Evolutionary conservation across 2,888 invertebrate species (phyloP), one percentile per base, ranked within the genome.

Genomic region (Himalopsyche tibetana): DNA sequence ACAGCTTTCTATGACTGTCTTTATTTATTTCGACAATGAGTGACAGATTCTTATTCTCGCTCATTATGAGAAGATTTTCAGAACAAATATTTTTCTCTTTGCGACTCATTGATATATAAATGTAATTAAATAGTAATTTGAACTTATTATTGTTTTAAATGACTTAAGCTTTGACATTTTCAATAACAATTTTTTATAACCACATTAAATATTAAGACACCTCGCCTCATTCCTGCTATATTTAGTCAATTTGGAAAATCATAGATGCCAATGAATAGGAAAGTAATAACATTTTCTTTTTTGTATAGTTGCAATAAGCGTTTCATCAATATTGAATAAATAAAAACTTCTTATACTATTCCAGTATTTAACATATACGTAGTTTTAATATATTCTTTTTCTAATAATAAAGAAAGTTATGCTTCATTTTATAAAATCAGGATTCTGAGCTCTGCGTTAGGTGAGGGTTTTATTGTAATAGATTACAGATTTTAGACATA

Each of bases 371-470:
- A 28, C 28, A 28, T 28, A 74, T 38, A 74, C 51, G 38, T 74
- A 74, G 36, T 74, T 74, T 15, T 74, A 63, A 1, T 63, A 63
- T 19, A 63, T 63, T 19, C 19, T 63, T 63, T 63, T 63, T 63
- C 63, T 63, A 28, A 63, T 63, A 63, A 63, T 74, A 36, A 12
- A 38, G 5, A 74, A 74, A 2, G 36, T 74, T 74, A 74, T 9
- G 74, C 74, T 74, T 74, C 74, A 74, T 36, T 74, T 51, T 74
- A 74, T 74, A 36, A 28, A 11, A 38, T 19, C 12, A 74, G 74
- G 74, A 74, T 74, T 74, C 74, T 74, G 74, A 36, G 74, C 74
- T 74, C 74, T 36, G 36, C 15, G 74, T 74, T 74, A 74, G 74
- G 1, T 74, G 28, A 74, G 38, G 38, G 74, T 74, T 74, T 74